Evolutionary conservation across 2,888 invertebrate genomes (phyloP).

Genomic region (Diadegma fenestrale): DNA sequence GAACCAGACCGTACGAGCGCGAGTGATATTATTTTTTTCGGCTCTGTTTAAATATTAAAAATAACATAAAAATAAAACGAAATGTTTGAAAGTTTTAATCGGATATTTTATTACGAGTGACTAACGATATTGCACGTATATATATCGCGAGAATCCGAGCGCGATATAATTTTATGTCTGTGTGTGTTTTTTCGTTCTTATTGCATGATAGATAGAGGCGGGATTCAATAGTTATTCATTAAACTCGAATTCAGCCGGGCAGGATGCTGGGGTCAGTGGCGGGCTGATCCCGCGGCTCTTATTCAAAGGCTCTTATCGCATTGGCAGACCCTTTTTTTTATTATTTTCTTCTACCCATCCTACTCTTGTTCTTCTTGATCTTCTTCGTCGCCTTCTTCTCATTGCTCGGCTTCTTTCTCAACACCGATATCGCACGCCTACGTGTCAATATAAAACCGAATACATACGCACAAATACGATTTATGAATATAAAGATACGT

Average conservation of each 20-base stretch:
- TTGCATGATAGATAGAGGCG: conserved; percentile 78
- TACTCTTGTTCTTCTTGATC: conserved; percentile 53
- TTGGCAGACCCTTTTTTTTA: conserved; percentile 75
- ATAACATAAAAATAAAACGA: conserved; percentile 21
- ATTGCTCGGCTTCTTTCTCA: conserved; percentile 55
- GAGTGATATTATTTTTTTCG: conserved; percentile 15
- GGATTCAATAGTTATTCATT: conserved; percentile 85
- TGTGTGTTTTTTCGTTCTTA: conserved; percentile 54
- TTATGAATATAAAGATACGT: conserved; percentile 10
- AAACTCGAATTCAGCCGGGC: conserved; percentile 82
- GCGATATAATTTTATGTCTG: conserved; percentile 39
- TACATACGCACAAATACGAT: conserved; percentile 7
- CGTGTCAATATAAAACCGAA: conserved; percentile 36
- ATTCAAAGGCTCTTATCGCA: conserved; percentile 83
- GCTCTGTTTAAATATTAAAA: conserved; percentile 3
- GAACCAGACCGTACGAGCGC: background rate
- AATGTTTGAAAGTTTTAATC: conserved; percentile 32
- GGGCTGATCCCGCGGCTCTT: conserved; percentile 82
- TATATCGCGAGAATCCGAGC: conserved; percentile 51
- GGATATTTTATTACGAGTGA: conserved; percentile 39
- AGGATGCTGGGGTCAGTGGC: conserved; percentile 83
- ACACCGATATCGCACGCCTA: conserved; percentile 64
- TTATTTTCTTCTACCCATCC: conserved; percentile 57
- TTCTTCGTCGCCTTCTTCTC: conserved; percentile 54
- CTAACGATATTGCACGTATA: conserved; percentile 15